Evolutionary conservation across 2,888 invertebrate genomes (phyloP).

Genomic region (Muscina levida): DNA sequence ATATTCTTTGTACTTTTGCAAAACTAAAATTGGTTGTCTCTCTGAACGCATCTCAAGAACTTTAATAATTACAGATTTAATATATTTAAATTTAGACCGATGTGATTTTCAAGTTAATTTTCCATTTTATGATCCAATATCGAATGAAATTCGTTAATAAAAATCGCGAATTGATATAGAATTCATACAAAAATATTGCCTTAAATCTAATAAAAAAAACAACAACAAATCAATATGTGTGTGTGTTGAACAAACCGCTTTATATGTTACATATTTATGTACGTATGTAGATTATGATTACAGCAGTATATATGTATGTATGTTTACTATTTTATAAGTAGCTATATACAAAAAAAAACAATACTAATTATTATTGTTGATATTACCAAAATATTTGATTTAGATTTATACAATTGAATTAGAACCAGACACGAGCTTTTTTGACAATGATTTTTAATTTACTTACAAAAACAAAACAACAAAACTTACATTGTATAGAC

Average conservation of each 20-base stretch:
- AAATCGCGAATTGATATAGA: no score
- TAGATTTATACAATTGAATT: constrained; percentile 38
- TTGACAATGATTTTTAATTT: constrained; percentile 68
- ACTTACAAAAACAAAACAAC: constrained; percentile 1
- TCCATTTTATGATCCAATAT: no score
- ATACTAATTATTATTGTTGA: constrained; percentile 2
- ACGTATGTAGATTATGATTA: constrained; percentile 23
- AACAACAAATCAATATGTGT: no score
- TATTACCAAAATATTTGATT: constrained; percentile 6
- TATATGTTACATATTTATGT: constrained; percentile 37
- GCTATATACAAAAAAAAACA: constrained; percentile 10
- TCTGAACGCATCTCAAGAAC: no score
- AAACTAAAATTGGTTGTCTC: no score
- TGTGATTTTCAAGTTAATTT: no score
- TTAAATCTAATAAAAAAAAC: no score
- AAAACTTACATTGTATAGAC: background rate
- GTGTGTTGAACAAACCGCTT: constrained; percentile 45
- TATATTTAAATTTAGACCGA: no score
- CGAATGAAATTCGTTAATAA: no score
- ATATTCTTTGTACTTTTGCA: no score
- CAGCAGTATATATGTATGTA: constrained; percentile 8
- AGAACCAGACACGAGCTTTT: constrained; percentile 59
- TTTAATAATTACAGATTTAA: no score
- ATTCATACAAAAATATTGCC: no score
- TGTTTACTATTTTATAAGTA: background rate